Conservation (phyloP, 2,888 invertebrate genomes). For the Therioaphis trifolii region DNA sequence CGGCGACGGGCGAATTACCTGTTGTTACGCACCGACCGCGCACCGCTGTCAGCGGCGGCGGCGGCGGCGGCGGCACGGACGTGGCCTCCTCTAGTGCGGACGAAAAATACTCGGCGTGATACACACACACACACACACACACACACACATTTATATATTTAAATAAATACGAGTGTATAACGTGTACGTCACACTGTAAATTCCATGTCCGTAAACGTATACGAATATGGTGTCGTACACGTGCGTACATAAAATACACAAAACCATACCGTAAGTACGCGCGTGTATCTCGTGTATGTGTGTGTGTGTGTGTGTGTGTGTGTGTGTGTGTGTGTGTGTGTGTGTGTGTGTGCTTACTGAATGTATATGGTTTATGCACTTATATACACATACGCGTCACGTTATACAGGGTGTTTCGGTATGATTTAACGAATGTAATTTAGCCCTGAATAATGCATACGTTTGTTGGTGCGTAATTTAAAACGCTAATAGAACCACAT, state of each 20-base stretch:
- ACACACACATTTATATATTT: not conserved
- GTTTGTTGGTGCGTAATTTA: too few species aligned
- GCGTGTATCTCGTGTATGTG: not conserved
- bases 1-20: conserved; percentile 45
- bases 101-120: not conserved
- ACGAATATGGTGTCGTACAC: not conserved
- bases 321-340: too few species aligned
- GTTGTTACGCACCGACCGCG: conserved; percentile 49
- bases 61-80: not conserved
- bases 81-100: not conserved
- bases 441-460: too few species aligned
- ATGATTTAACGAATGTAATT: too few species aligned
- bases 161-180: not conserved
- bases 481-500: too few species aligned
- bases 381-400: too few species aligned
- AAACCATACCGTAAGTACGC: too few species aligned
- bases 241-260: too few species aligned
- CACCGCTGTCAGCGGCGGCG: conserved; percentile 20
- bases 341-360: too few species aligned
- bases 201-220: not conserved
- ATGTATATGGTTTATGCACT: too few species aligned
- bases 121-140: not conserved
- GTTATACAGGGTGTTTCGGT: too few species aligned
- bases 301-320: not conserved
- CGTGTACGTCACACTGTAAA: not conserved